Percentiles rank a stretch among this genome's conserved stretches.
Evolutionary conservation across 2,888 invertebrate species (phyloP).

Genomic region (Ecliptopera silaceata): DNA sequence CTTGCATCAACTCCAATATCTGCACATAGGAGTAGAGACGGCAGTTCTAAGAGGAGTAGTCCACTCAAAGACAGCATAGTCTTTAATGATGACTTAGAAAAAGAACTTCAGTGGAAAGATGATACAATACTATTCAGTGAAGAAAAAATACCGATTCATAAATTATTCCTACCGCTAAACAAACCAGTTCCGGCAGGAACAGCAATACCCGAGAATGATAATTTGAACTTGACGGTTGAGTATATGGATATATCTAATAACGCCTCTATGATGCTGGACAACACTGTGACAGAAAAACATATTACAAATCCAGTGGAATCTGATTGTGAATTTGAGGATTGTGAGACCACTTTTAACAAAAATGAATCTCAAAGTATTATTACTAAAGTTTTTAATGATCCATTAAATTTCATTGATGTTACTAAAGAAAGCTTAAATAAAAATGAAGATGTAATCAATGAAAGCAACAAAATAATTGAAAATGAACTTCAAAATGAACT

Average conservation of each 20-base stretch:
- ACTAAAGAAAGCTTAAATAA: conserved; percentile 2
- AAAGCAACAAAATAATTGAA: not conserved
- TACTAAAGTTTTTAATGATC: conserved; percentile 1
- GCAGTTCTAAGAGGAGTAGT: conserved; percentile 57
- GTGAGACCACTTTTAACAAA: conserved; percentile 71
- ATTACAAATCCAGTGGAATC: conserved; percentile 50
- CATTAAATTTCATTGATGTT: not conserved
- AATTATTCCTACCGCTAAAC: conserved; percentile 55
- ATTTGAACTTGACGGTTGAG: conserved; percentile 57
- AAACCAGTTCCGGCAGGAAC: conserved; percentile 17
- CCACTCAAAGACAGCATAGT: conserved; percentile 68
- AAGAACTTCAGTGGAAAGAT: conserved; percentile 73
- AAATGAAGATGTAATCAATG: conserved; percentile 1
- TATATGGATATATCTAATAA: conserved; percentile 69
- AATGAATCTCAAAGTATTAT: conserved; percentile 41
- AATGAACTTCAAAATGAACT: not conserved
- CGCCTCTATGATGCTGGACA: conserved; percentile 50
- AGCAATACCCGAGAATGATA: conserved; percentile 16
- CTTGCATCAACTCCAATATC: conserved; percentile 66
- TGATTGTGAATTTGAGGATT: conserved; percentile 73
- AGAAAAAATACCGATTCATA: conserved; percentile 71
- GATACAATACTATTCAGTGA: conserved; percentile 69
- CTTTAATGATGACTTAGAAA: conserved; percentile 73
- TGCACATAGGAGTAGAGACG: conserved; percentile 50
- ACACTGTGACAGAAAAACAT: conserved; percentile 46